These are phyloP conservation scores for Clavelina lepadiformis DNA, from an alignment of 23 tunicate species.

Conservation along the genomic window DNA sequence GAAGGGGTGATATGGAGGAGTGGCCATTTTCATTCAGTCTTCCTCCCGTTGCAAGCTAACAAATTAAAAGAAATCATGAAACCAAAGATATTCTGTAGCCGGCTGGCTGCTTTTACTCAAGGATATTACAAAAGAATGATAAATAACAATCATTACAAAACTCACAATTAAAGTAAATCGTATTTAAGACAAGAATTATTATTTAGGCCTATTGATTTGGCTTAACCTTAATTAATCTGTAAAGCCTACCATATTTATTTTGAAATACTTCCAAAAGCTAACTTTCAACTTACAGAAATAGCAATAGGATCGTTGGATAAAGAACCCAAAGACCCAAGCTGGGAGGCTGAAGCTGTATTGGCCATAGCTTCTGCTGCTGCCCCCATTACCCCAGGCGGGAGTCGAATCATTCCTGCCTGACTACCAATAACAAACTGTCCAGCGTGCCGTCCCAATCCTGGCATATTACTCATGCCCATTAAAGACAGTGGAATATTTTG, in stretches of 20 bases:
- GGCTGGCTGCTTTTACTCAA: too few relatives aligned
- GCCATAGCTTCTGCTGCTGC: slow-evolving; percentile 31
- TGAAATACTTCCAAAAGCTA: too few relatives aligned
- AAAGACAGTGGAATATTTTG: slow-evolving; percentile 17
- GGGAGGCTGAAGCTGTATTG: slow-evolving; percentile 7
- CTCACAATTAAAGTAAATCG: too few relatives aligned
- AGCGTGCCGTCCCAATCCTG: slow-evolving; percentile 14
- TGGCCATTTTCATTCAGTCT: slow-evolving; percentile 27
- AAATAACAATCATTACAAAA: too few relatives aligned
- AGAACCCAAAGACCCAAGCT: slow-evolving; percentile 1
- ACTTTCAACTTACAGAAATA: background rate
- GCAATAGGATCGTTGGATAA: background rate
- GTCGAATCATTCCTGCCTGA: slow-evolving; percentile 32
- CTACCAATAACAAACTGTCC: slow-evolving; percentile 31
- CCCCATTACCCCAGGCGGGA: slow-evolving; percentile 29
- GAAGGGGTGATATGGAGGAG: slow-evolving; percentile 2
- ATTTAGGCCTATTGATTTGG: too few relatives aligned
- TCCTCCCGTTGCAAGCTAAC: slow-evolving; percentile 11
- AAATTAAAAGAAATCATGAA: background rate
- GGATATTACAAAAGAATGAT: too few relatives aligned
- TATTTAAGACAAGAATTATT: too few relatives aligned
- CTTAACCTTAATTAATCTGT: too few relatives aligned
- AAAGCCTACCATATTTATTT: too few relatives aligned
- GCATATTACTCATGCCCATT: slow-evolving; percentile 35
- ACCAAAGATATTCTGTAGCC: too few relatives aligned